A percentile compares a stretch with the other conserved stretches of the same genome.
Evolutionary conservation across 1,140 invertebrate genomes (phyloP).

Genomic region (Tetraneura akinire): DNA sequence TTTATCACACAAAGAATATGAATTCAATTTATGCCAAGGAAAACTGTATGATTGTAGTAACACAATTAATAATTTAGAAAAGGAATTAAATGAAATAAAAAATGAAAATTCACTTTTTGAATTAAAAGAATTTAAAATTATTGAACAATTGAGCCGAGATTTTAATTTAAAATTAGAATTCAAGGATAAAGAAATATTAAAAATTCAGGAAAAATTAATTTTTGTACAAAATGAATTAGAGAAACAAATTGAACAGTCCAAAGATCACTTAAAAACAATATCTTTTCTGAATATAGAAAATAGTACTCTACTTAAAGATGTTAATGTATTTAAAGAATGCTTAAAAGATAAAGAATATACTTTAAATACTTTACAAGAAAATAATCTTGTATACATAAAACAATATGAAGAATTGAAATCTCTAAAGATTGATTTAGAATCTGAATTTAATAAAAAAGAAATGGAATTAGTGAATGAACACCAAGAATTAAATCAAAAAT

Average conservation of each 20-base stretch:
- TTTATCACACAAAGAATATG: slow-evolving; percentile 28
- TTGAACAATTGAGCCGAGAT: not conserved
- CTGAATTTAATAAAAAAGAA: not conserved
- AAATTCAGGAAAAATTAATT: slow-evolving; percentile 23
- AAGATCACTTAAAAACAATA: slow-evolving; percentile 26
- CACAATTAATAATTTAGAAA: slow-evolving; percentile 25
- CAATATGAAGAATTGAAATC: slow-evolving; percentile 1
- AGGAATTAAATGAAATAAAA: not conserved
- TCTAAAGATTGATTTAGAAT: not conserved
- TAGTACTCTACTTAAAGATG: not conserved
- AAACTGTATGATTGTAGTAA: slow-evolving; percentile 37
- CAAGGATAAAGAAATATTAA: not conserved
- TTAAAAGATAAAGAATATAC: not conserved
- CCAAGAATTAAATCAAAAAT: not conserved
- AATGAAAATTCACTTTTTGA: slow-evolving; percentile 24
- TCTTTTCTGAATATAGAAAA: not conserved
- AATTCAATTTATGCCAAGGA: slow-evolving; percentile 38
- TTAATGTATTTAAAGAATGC: not conserved
- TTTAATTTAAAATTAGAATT: not conserved
- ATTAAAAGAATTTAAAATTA: not conserved
- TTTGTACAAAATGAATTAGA: not conserved
- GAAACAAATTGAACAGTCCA: not conserved
- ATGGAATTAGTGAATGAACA: not conserved
- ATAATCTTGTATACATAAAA: not conserved
- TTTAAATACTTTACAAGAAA: not conserved